Conservation (phyloP, 2,888 invertebrate species). For the Oeneis ivallda region DNA sequence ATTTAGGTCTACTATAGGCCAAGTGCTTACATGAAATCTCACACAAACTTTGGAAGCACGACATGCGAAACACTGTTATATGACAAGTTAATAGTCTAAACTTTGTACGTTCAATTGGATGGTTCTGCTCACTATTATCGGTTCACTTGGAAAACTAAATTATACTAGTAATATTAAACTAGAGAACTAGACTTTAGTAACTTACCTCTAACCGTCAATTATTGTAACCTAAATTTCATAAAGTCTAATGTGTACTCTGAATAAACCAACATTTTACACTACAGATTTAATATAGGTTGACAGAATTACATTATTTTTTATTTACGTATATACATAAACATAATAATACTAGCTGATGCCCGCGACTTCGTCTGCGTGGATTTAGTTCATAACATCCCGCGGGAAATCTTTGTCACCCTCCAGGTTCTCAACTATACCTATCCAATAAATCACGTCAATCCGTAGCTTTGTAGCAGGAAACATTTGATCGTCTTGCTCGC, state of each 20-base stretch:
- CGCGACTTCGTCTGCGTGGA: too few relatives aligned
- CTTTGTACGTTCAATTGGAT: constrained; percentile 16
- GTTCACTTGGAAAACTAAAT: constrained; percentile 11
- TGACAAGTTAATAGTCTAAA: constrained; percentile 12
- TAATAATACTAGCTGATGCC: too few relatives aligned
- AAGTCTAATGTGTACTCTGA: neutral
- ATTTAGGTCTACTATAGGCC: too few relatives aligned
- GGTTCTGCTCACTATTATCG: constrained; percentile 19
- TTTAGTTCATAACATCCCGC: too few relatives aligned
- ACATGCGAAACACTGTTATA: constrained; percentile 16
- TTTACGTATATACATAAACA: too few relatives aligned
- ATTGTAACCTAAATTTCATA: constrained; percentile 13
- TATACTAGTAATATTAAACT: constrained; percentile 22
- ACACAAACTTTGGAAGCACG: constrained; percentile 3
- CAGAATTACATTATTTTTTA: too few relatives aligned
- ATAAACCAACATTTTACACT: neutral
- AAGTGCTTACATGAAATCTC: constrained; percentile 4
- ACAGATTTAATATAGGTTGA: neutral
- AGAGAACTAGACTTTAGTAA: neutral
- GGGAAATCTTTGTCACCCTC: too few relatives aligned
- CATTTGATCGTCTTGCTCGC: too few relatives aligned
- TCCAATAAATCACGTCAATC: too few relatives aligned
- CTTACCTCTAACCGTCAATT: constrained; percentile 13
- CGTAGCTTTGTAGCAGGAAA: too few relatives aligned
- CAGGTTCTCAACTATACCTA: too few relatives aligned